Percentiles rank a stretch among this genome's conserved stretches.
Conservation (phyloP, 2,113 vertebrate genomes). For the Ictalurus punctatus region DNA sequence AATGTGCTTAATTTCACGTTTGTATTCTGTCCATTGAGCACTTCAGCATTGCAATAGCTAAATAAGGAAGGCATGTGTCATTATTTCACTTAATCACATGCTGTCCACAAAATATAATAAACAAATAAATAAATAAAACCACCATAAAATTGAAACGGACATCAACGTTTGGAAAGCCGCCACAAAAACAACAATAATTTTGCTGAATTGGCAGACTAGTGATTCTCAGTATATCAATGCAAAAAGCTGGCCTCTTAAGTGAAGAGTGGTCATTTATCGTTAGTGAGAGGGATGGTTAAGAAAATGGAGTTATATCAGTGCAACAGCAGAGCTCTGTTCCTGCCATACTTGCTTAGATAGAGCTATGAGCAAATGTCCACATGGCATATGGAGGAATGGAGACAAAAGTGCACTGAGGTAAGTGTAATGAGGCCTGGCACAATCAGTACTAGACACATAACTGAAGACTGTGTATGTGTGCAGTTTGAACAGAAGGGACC, state of each 20-base stretch:
- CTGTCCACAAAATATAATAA: neutral
- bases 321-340: neutral
- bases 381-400: neutral
- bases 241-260: neutral
- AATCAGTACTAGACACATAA: conserved; percentile 14
- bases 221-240: neutral
- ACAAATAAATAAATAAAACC: neutral
- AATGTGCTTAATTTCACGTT: neutral
- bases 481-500: conserved; percentile 43
- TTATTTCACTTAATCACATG: neutral
- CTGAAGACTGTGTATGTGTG: conserved; percentile 32
- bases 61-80: neutral
- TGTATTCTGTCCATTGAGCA: neutral
- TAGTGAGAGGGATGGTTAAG: neutral
- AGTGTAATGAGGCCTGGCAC: conserved; percentile 43
- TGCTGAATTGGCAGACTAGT: neutral
- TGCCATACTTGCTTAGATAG: neutral
- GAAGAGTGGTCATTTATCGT: neutral
- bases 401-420: conserved; percentile 16
- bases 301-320: neutral
- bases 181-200: neutral
- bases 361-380: neutral
- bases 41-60: neutral
- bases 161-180: neutral
- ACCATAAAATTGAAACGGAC: neutral